Base-by-base conservation (phyloP, 2,113 vertebrate genomes). In the Rhea pennata region DNA sequence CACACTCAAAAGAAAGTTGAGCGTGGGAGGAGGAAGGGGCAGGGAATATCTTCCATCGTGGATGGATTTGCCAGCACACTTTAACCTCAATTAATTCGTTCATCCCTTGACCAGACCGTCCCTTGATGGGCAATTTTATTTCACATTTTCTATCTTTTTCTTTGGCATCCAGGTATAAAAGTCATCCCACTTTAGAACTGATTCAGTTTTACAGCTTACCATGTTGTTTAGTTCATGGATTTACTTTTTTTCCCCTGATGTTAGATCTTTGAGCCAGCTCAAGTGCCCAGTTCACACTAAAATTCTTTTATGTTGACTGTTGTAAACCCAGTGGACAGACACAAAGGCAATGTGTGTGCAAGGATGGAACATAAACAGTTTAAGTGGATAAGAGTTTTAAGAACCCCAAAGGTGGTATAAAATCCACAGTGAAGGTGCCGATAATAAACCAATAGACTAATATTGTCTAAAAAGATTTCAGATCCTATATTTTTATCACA, bases 221-320 rank as follows among this genome's bases (percentile, higher is more conserved):
- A 23, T 0, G 1, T 50, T 15, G 21, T 91, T 88, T 56, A 72
- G 44, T 7, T 75, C 39, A 65, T 53, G 22, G 21, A 3, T 70
- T 81, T 90, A 4, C 33, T 76, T 69, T 23, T 23, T 26, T 54
- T 70, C 9, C 13, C 27, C 19, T 40, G 33, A 12, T 40, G 19
- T 64, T 33, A 70, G 50, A 29, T 12, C 61, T 61, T 12, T 75
- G 56, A 51, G n/a, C 12, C 2, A 1, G 23, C 4, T 65, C 31
- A 26, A 72, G 23, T 5, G 31, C 8, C 6, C 0, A 0, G 6
- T 36, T 86, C 64, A 39, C 44, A 27, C 4, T 31, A 51, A 54
- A 62, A 58, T 65, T 79, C 44, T 20, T 22, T 86, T 31, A 15
- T 29, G 24, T 31, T 86, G 20, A 8, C 42, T 51, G 24, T 0